phyloP scores from a whole-genome alignment of 2,797 vertebrate genomes.

The Martes flavigula region DNA sequence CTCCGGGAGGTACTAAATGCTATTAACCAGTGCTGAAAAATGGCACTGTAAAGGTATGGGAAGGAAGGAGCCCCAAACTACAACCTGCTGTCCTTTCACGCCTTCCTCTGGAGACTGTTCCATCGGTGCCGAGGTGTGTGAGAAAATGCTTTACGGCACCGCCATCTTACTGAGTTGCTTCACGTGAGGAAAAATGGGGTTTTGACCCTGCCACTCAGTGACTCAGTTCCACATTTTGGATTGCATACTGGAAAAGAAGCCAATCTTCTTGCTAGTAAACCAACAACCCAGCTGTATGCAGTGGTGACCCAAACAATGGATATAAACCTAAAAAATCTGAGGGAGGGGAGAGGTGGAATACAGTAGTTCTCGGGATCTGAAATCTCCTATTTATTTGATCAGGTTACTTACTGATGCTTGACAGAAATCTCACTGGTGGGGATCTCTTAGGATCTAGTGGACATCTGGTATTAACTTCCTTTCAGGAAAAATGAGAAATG shows the following conservation, averaged over 20 bases:
- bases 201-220: conserved; percentile 80
- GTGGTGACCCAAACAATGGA: conserved; percentile 77
- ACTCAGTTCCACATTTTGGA: conserved; percentile 84
- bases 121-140: conserved; percentile 76
- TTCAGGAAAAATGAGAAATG: conserved; percentile 71
- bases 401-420: conserved; percentile 51
- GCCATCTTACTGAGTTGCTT: conserved; percentile 82
- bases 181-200: conserved; percentile 79
- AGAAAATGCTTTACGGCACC: conserved; percentile 78
- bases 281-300: conserved; percentile 79
- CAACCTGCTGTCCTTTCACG: conserved; percentile 82
- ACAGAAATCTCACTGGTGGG: conserved; percentile 75
- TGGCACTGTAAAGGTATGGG: conserved; percentile 79
- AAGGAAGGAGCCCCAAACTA: conserved; percentile 82
- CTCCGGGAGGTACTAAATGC: conserved; percentile 75
- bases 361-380: conserved; percentile 75
- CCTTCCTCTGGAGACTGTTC: conserved; percentile 81
- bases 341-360: conserved; percentile 74
- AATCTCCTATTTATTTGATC: conserved; percentile 73
- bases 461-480: conserved; percentile 77
- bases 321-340: conserved; percentile 73
- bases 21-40: conserved; percentile 79
- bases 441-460: conserved; percentile 74
- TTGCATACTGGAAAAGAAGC: conserved; percentile 84
- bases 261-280: conserved; percentile 80